Evolutionary conservation across 2,888 invertebrate species (phyloP), one percentile per base, ranked within the genome.

Genomic region (Agrochola lota): DNA sequence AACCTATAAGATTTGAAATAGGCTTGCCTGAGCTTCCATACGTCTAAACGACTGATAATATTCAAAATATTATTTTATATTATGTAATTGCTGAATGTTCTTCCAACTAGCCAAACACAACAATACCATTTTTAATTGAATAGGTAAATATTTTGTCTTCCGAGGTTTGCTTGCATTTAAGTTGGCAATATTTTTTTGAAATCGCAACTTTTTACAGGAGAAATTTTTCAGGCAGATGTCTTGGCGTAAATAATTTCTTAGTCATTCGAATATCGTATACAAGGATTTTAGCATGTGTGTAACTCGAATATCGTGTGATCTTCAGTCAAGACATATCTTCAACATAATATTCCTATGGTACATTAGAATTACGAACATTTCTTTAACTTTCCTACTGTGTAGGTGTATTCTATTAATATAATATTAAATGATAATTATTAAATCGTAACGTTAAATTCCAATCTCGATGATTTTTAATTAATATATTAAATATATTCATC

Each of bases 361-460:
- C 74, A 69, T 83, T 85, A 87, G 81, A 82, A 35, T 88, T 84
- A 84, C 70, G 76, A 89, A 89, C 83, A 88, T 74, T 88, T 87
- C 90, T 91, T 90, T 86, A 78, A 89, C 88, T 91, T 91, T 91
- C 93, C 94, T 93, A 94, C 94, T 92, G 90, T 94, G 93, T 94
- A 94, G 94, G 94, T 90, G 76, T 87, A 88, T 86, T 87, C 83
- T 90, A 88, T 84, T 83, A 80, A 74, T 75, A 81, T 83, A 87
- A 83, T 81, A 81, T 80, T 88, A 80, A 86, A 82, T 88, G 63
- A 85, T 85, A 79, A 88, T 85, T 84, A 87, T 77, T 81, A 89
- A 67, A 81, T 77, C 77, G 77, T 81, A 88, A 82, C 67, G 80
- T 88, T 71, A 85, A 87, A 88, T 88, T 88, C 89, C 88, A 89